Percentiles rank a stretch among this genome's conserved stretches.
Evolutionary conservation across 2,888 invertebrate genomes (phyloP).

Genomic region (Melanotus villosus): DNA sequence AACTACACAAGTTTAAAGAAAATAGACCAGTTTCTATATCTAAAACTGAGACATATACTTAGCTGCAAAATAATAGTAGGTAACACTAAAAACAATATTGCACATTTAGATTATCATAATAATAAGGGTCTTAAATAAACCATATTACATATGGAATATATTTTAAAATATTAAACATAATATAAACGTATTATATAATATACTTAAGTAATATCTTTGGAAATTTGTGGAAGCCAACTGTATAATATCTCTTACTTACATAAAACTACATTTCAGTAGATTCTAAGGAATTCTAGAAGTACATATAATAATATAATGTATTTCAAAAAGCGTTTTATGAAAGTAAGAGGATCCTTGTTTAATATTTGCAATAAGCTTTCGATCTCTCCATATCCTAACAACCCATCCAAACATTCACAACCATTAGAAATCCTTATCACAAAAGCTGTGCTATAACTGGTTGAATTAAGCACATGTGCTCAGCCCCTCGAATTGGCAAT

Average conservation of each 20-base stretch:
- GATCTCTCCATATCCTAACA: slow-evolving; percentile 26
- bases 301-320: background rate
- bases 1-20: slow-evolving; percentile 3
- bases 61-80: background rate
- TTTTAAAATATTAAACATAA: slow-evolving; percentile 46
- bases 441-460: slow-evolving; percentile 90
- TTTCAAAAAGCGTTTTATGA: slow-evolving; percentile 23
- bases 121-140: slow-evolving; percentile 42
- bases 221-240: slow-evolving; percentile 52
- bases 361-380: slow-evolving; percentile 29
- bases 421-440: slow-evolving; percentile 63
- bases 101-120: slow-evolving; percentile 49
- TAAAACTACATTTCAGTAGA: slow-evolving; percentile 8
- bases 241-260: slow-evolving; percentile 32
- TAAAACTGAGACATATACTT: background rate
- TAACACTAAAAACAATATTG: slow-evolving; percentile 53
- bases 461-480: slow-evolving; percentile 95
- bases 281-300: background rate
- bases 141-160: slow-evolving; percentile 51
- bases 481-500: slow-evolving; percentile 94
- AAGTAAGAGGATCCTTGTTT: slow-evolving; percentile 24
- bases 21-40: slow-evolving; percentile 7
- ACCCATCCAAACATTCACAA: slow-evolving; percentile 35
- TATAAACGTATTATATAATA: slow-evolving; percentile 30
- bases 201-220: slow-evolving; percentile 16